phyloP scores from a whole-genome alignment of 2,113 vertebrate genomes.

The Stegostoma tigrinum region DNA sequence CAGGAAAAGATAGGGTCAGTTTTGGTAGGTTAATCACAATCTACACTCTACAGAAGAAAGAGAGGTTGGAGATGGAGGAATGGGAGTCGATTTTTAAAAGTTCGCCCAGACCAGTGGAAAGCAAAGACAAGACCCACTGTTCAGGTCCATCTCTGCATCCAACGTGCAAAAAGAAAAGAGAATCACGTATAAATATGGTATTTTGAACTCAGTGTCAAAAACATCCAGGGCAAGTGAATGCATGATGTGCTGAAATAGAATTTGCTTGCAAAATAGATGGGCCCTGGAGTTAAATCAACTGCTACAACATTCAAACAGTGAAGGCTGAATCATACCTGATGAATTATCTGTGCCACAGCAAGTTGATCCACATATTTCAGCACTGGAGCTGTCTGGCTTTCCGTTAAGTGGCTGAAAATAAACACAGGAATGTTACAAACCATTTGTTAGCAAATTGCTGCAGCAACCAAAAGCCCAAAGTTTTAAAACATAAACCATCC shows the following conservation, averaged over 20 bases:
- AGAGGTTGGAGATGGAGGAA: not conserved
- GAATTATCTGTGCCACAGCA: constrained; percentile 91
- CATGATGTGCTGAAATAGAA: not conserved
- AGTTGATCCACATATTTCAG: constrained; percentile 82
- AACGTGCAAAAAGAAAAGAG: not conserved
- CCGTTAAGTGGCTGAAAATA: constrained; percentile 50
- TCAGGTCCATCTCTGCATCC: not conserved
- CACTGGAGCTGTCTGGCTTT: constrained; percentile 51
- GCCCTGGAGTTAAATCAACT: constrained; percentile 14
- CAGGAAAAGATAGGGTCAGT: not conserved
- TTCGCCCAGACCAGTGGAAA: not conserved
- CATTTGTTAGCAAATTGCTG: not conserved
- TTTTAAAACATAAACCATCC: not conserved
- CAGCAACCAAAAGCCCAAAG: not conserved
- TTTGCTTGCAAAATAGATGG: not conserved
- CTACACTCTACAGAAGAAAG: not conserved
- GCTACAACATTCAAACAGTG: not conserved
- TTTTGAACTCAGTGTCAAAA: not conserved
- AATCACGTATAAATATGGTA: not conserved
- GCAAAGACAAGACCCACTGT: not conserved
- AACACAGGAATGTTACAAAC: constrained; percentile 27
- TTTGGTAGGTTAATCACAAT: not conserved
- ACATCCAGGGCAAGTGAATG: not conserved
- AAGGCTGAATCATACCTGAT: constrained; percentile 68
- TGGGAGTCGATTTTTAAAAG: not conserved